Base-by-base conservation (phyloP, 2,797 vertebrate species). In the Gallinago stenura region DNA sequence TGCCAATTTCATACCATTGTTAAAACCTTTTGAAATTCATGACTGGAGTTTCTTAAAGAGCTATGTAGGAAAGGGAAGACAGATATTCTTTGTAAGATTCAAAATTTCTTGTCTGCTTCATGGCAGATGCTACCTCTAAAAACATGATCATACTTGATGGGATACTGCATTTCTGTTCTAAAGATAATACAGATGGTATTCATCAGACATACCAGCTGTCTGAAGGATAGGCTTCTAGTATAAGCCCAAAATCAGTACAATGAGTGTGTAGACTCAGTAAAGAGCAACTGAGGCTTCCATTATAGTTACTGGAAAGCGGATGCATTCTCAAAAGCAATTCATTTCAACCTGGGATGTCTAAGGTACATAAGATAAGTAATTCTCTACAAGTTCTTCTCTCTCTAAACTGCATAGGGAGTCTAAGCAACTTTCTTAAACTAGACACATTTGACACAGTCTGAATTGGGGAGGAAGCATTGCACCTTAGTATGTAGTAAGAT, bases 161-260 rank as follows among this genome's bases (percentile, higher is more conserved):
- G 21, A 31, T n/a, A 33, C 4, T 4, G 12, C 14, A 17, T 33
- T 75, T 79, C 62, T 46, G 31, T 35, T 12, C 28, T 62, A 28
- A 61, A 64, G 41, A 39, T 18, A 68, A 71, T 12, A 24, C 15
- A 76, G 50, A 43, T 15, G 6, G 25, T 25, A 51, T 57, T 75
- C 20, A 26, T 35, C 1, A 3, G 54, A 71, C 2, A 1, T 18
- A 19, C 15, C 26, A n/a, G 15, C 12, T 58, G 9, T 11, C 39
- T 31, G 26, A 64, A 89, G 53, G 11, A 0, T 56, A 30, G 19
- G 3, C n/a, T 48, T 43, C n/a, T 35, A 62, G 5, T 26, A 39
- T 46, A 61, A 81, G 51, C 18, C 51, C 31, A 50, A 0, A n/a
- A 46, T 16, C 71, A 80, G n/a, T 19, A 62, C n/a, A 64, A 35